Percentiles rank a stretch among this genome's conserved stretches.
phyloP scores from a whole-genome alignment of 1,140 invertebrate species.

The Penaeus chinensis region DNA sequence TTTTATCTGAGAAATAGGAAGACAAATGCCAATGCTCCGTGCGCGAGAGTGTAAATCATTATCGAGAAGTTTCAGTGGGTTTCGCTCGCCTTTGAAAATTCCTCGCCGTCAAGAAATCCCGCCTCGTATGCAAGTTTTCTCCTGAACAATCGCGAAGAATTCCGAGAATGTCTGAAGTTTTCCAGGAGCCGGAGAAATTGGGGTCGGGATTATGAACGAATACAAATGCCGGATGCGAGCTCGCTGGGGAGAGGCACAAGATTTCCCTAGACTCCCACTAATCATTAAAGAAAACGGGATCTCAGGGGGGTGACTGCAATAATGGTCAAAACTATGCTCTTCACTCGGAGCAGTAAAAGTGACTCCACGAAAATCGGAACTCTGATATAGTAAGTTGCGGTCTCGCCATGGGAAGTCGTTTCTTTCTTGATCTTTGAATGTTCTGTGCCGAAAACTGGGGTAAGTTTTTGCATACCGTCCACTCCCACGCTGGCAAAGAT shows the following conservation, averaged over 20 bases:
- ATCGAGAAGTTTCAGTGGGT: too few species aligned
- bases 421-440: too few species aligned
- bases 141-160: too few species aligned
- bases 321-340: constrained; percentile 23
- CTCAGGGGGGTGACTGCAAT: constrained; percentile 18
- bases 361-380: constrained; percentile 25
- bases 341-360: constrained; percentile 32
- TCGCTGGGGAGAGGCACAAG: constrained; percentile 42
- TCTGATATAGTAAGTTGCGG: constrained; percentile 6
- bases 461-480: too few species aligned
- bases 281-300: constrained; percentile 56
- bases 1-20: constrained; percentile 59
- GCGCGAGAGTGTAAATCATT: neutral
- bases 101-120: too few species aligned
- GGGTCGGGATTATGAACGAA: constrained; percentile 52
- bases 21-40: constrained; percentile 50
- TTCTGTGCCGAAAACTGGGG: too few species aligned
- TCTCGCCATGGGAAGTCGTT: neutral
- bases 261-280: constrained; percentile 55
- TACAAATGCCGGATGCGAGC: constrained; percentile 48
- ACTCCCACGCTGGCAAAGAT: too few species aligned
- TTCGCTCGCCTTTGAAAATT: too few species aligned
- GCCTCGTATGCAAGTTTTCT: too few species aligned
- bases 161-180: too few species aligned
- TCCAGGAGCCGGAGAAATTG: too few species aligned